Evolutionary conservation across 2,797 vertebrate genomes (phyloP), one percentile per base, ranked within the genome.

Genomic region (Microctenopoma stevenorrisi): DNA sequence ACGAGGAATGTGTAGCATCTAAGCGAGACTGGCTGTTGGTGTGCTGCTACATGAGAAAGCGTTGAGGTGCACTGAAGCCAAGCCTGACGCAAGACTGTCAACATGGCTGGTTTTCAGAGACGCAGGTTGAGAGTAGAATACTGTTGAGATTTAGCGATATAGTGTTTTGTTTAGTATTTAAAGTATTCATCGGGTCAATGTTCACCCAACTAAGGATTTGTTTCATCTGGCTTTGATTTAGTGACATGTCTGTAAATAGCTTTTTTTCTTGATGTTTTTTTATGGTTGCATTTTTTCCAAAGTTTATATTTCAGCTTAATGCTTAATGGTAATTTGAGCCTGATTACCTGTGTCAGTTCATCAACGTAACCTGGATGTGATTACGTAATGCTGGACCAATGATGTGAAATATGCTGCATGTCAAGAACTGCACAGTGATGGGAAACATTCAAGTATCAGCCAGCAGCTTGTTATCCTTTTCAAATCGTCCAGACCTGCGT

Each of bases 21-120:
- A 46, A 25, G 52, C 0, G 81, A 80, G 84, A 74, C 64, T 64
- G 70, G 75, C 82, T 86, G 69, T 1, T 50, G 68, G 15, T 69
- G 57, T 86, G 85, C 56, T 53, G 53, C 47, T 62, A 82, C 81
- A 80, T 66, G 68, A 78, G 65, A 78, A 64, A 49, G 54, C 47
- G 76, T 65, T 72, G 67, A 75, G 70, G 65, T 66, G 55, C 62
- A 59, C 38, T 48, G 74, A 65, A 66, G 74, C 68, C 22, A 76
- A 76, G 68, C 82, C 60, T 79, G 62, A 74, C n/a, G 48, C 73
- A 61, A 78, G 62, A 74, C 61, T 88, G 84, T 86, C 86, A 71
- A 82, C 72, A 79, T 46, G 61, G 81, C 82, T 84, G 68, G 64
- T 63, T 68, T 87, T 90, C 73, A 80, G 62, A 85, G 80, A 16